A percentile compares a stretch with the other conserved stretches of the same genome.
These are phyloP conservation scores for Diloba caeruleocephala DNA, from an alignment of 2,888 invertebrate genomes.

Conservation along the genomic window DNA sequence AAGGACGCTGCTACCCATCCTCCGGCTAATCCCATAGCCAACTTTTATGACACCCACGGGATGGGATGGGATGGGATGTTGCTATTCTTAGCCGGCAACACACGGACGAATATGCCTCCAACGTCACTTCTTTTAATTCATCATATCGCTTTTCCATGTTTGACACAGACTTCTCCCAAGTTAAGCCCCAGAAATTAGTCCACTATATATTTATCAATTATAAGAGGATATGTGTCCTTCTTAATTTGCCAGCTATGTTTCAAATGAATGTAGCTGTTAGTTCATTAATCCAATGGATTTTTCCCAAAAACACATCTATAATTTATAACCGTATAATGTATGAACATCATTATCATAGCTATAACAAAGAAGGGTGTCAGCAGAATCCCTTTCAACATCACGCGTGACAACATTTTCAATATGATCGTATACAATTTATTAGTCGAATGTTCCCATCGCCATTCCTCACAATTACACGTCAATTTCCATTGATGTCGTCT, in stretches of 20 bases:
- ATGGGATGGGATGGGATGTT: too few species aligned
- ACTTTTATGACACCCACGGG: too few species aligned
- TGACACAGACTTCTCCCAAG: too few species aligned
- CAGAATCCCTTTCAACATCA: slow-evolving; percentile 60
- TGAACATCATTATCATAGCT: slow-evolving; percentile 51
- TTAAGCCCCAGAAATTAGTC: too few species aligned
- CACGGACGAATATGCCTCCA: too few species aligned
- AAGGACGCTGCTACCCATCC: too few species aligned
- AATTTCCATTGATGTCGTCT: slow-evolving; percentile 69
- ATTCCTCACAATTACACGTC: slow-evolving; percentile 80
- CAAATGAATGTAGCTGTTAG: not conserved
- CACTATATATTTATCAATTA: too few species aligned
- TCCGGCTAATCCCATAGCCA: too few species aligned
- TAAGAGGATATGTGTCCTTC: too few species aligned
- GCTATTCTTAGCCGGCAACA: too few species aligned
- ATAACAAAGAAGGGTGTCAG: slow-evolving; percentile 56
- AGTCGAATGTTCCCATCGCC: slow-evolving; percentile 59
- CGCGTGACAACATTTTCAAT: slow-evolving; percentile 75
- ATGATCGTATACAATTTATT: slow-evolving; percentile 70
- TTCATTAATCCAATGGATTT: slow-evolving; percentile 12
- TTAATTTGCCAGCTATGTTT: slow-evolving; percentile 11
- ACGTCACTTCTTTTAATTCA: too few species aligned
- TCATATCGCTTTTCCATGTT: too few species aligned
- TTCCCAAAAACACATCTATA: slow-evolving; percentile 16
- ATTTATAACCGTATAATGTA: slow-evolving; percentile 39